Conservation (phyloP, 2,797 vertebrate species). For the Anabacerthia variegaticeps region DNA sequence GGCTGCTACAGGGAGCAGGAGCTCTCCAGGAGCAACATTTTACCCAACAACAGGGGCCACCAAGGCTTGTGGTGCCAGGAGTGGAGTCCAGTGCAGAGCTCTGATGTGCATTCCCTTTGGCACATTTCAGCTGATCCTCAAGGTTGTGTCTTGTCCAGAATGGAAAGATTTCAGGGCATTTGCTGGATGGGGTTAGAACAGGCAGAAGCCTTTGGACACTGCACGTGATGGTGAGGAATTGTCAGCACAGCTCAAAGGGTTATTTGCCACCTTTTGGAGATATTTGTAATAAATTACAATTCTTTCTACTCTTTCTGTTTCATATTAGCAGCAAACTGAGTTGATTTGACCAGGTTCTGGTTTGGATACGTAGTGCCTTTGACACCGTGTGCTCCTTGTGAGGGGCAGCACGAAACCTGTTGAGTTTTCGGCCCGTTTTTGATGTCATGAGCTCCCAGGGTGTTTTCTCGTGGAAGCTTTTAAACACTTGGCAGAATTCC, state of each 20-base stretch:
- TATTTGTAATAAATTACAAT: background rate
- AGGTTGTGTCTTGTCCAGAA: background rate
- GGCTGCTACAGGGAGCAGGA: background rate
- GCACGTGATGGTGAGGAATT: background rate
- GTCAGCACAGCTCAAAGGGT: background rate
- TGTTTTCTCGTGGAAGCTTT: background rate
- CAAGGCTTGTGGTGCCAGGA: fast-evolving
- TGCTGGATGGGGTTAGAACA: fast-evolving
- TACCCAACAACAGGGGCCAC: fast-evolving
- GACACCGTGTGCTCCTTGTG: background rate
- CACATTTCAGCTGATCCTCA: background rate
- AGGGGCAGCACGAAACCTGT: background rate
- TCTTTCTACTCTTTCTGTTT: background rate
- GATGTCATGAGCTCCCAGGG: background rate
- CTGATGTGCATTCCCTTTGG: fast-evolving
- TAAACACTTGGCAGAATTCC: background rate
- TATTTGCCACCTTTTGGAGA: background rate
- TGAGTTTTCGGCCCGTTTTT: background rate
- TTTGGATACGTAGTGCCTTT: fast-evolving
- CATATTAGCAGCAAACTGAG: background rate
- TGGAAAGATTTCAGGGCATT: background rate
- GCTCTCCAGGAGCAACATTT: background rate
- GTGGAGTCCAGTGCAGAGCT: background rate
- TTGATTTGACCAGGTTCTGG: background rate
- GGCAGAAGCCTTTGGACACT: fast-evolving